phyloP scores from a whole-genome alignment of 2,113 vertebrate genomes.

The Rissa tridactyla region DNA sequence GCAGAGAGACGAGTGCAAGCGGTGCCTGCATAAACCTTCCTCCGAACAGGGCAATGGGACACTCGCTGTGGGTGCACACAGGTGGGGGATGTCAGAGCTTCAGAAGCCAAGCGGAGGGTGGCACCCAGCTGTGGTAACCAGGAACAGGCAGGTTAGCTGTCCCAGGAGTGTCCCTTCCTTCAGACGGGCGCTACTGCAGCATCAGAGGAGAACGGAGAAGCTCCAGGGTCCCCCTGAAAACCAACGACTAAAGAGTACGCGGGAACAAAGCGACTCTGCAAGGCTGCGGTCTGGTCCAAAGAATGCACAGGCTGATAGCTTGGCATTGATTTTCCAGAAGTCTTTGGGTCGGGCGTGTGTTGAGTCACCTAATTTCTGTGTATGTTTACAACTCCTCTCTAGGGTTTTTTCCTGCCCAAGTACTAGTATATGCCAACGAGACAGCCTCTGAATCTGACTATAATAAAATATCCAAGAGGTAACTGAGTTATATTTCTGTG shows the following conservation, averaged over 20 bases:
- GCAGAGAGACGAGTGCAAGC: not conserved
- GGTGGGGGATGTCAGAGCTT: not conserved
- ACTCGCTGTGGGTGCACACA: not conserved
- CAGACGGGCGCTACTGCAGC: rapidly evolving
- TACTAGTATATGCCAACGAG: not conserved
- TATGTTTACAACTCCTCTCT: not conserved
- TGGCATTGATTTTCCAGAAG: not conserved
- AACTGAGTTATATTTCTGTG: not conserved
- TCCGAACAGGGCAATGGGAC: not conserved
- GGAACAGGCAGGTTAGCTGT: not conserved
- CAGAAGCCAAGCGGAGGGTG: not conserved
- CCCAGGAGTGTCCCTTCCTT: not conserved
- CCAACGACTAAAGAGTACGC: not conserved
- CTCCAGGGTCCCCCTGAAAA: not conserved
- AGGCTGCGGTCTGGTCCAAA: not conserved
- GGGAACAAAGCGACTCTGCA: not conserved
- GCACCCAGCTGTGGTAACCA: not conserved
- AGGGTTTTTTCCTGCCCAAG: not conserved
- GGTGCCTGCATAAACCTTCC: not conserved
- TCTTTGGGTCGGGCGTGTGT: not conserved
- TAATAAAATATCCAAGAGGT: not conserved
- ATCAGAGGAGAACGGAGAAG: not conserved
- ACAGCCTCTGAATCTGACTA: not conserved
- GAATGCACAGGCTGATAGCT: not conserved
- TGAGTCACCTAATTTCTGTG: not conserved